Conservation (phyloP, 1,140 invertebrate genomes). For the Bombus impatiens region DNA sequence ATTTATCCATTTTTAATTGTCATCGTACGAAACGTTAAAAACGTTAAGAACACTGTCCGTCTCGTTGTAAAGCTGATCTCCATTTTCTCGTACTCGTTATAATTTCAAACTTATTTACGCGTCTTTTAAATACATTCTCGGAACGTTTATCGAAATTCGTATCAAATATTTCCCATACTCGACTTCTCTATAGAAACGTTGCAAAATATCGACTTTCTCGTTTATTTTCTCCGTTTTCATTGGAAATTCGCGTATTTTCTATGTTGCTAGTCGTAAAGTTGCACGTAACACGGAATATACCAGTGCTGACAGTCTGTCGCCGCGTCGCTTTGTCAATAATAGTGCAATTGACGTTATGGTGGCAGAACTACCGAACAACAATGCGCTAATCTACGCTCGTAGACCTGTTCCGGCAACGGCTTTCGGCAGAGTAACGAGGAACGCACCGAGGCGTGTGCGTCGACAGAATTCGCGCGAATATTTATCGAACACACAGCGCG, state of each 20-base stretch:
- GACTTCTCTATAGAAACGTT: not conserved
- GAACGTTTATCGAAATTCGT: not conserved
- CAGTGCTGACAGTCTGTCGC: not conserved
- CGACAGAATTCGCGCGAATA: not conserved
- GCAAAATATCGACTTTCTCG: not conserved
- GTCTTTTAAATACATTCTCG: not conserved
- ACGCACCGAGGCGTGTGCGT: not conserved
- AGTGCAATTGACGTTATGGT: not conserved
- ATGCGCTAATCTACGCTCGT: not conserved
- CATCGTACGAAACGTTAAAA: not conserved
- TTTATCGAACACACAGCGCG: not conserved
- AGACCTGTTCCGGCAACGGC: not conserved
- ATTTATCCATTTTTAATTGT: not conserved
- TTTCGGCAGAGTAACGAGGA: slow-evolving; percentile 21
- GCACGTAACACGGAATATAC: not conserved
- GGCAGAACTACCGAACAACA: not conserved
- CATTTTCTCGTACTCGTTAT: not conserved
- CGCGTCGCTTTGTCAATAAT: slow-evolving; percentile 10
- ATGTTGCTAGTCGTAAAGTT: not conserved
- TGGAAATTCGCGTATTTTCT: not conserved
- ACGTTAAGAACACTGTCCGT: not conserved
- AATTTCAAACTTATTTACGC: not conserved
- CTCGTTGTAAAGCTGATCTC: not conserved
- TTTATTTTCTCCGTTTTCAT: not conserved
- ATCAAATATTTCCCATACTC: not conserved